phyloP scores from a whole-genome alignment of 2,113 vertebrate genomes.

The Eptatretus burgeri region DNA sequence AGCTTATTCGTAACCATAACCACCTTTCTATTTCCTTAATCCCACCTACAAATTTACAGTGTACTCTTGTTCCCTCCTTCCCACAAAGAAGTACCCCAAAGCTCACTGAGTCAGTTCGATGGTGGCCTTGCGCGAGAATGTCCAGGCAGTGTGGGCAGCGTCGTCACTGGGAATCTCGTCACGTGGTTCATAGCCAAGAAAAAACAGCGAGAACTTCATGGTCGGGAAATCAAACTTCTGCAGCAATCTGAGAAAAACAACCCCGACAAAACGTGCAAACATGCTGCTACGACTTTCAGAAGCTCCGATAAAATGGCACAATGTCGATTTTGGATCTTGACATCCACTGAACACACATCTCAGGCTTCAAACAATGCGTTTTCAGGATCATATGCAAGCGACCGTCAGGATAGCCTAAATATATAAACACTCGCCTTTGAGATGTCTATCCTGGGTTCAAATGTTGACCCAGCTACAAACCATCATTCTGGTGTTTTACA shows the following conservation, averaged over 20 bases:
- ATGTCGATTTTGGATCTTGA: no score
- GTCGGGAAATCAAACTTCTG: constrained; percentile 72
- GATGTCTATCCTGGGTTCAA: no score
- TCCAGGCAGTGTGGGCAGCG: constrained; percentile 39
- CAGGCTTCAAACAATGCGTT: no score
- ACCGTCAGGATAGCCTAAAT: no score
- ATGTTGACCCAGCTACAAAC: no score
- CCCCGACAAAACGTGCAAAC: constrained; percentile 7
- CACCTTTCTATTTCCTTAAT: background rate
- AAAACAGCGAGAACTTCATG: constrained; percentile 80
- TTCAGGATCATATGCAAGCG: no score
- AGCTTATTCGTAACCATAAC: no score
- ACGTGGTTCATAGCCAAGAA: constrained; percentile 73
- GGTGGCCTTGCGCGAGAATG: constrained; percentile 59
- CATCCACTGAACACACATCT: no score
- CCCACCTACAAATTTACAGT: background rate
- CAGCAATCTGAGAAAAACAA: constrained; percentile 26
- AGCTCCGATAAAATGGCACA: no score
- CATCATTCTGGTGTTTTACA: no score
- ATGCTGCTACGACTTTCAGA: background rate
- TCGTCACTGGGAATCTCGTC: constrained; percentile 48
- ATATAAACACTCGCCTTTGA: no score
- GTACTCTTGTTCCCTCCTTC: background rate
- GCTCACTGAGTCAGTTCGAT: constrained; percentile 64
- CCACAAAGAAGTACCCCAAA: constrained; percentile 8